Evolutionary conservation across 1,140 invertebrate genomes (phyloP), one percentile per base, ranked within the genome.

Genomic region (Asbolus verrucosus): DNA sequence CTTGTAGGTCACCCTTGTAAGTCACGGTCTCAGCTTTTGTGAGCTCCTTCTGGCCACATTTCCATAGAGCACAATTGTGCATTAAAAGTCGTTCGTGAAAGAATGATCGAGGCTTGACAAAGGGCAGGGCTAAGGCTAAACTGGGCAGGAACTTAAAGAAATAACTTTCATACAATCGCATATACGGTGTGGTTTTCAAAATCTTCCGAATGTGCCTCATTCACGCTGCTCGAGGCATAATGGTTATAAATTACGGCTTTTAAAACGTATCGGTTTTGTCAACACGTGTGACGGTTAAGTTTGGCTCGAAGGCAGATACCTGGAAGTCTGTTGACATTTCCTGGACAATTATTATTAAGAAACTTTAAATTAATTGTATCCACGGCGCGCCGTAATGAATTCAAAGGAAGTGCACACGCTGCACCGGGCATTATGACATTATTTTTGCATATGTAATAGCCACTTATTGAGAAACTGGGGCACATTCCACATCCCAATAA

Each of bases 171-270:
- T 21, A 18, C 8, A 36, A 24, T 18, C 24, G 6, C 41, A 46
- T 27, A 66, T 19, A 24, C 43, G 65, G 65, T 41, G 65, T 27
- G 65, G 65, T 66, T 66, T 66, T 50, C 15, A 30, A 66, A 41
- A 46, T 50, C 38, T 66, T 54, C 31, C 11, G n/a, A 62, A n/a
- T 62, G 9, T 36, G 11, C 15, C 21, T 36, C 31, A 36, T 62
- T 27, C 31, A 31, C 5, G 24, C 16, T 36, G 13, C 18, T 14
- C n/a, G 16, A 21, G 24, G 24, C 16, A 27, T 27, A 65, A 65
- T 65, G 63, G 65, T 66, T 33, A 66, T 66, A 66, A 66, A 66
- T 66, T 66, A 50, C 65, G 39, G 38, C 30, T 43, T 65, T 65
- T 65, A 65, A 46, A 19, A 65, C 27, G 18, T 46, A 9, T 39